phyloP scores from a whole-genome alignment of 2,888 invertebrate species.

The Zonitis immaculata region DNA sequence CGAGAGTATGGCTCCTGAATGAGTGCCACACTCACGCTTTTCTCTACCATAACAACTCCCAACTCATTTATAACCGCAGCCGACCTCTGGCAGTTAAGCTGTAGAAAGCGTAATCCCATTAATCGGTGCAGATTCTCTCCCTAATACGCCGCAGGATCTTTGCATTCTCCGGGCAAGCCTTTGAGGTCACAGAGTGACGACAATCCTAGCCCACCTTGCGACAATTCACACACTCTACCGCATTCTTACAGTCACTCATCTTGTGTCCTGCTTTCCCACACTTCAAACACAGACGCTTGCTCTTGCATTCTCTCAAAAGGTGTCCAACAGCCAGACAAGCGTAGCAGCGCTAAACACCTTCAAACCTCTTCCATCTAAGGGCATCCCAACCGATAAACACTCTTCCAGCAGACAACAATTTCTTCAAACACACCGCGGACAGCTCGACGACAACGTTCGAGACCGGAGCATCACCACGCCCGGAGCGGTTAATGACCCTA shows the following conservation, averaged over 20 bases:
- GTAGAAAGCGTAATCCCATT: not conserved
- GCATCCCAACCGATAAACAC: not conserved
- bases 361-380: not conserved
- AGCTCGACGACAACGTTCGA: not conserved
- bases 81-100: not conserved
- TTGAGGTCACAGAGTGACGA: not conserved
- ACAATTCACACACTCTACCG: not conserved
- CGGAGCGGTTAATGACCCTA: not conserved
- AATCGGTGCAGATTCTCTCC: not conserved
- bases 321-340: not conserved
- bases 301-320: not conserved
- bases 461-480: not conserved
- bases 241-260: not conserved
- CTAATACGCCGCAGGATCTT: not conserved
- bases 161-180: not conserved
- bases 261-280: not conserved
- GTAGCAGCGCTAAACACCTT: not conserved
- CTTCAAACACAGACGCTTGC: not conserved
- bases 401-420: not conserved
- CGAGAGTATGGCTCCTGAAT: conserved; percentile 10
- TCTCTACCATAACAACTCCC: not conserved
- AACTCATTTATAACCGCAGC: not conserved
- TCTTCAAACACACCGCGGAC: not conserved
- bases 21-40: not conserved
- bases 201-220: not conserved